phyloP scores from a whole-genome alignment of 2,797 vertebrate genomes.

The Enteromius fasciolatus region DNA sequence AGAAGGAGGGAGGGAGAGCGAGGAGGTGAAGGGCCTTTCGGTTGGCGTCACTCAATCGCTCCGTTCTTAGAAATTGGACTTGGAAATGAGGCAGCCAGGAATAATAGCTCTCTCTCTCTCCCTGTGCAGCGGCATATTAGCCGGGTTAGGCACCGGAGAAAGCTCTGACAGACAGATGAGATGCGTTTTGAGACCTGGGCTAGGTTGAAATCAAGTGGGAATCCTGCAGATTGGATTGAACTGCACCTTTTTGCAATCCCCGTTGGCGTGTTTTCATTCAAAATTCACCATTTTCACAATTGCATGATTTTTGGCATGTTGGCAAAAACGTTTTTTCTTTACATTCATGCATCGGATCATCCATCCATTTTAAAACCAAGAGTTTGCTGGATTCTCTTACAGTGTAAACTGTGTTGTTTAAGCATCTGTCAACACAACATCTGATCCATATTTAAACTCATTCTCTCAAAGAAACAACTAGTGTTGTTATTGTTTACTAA shows the following conservation, averaged over 20 bases:
- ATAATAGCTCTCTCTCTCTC: slow-evolving; percentile 43
- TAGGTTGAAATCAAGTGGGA: slow-evolving; percentile 22
- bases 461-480: not conserved
- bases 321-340: not conserved
- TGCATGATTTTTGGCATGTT: not conserved
- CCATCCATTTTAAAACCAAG: not conserved
- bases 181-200: slow-evolving; percentile 6
- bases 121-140: slow-evolving; percentile 12
- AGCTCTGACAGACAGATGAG: slow-evolving; percentile 16
- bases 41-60: slow-evolving; percentile 39
- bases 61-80: slow-evolving; percentile 46
- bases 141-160: not conserved
- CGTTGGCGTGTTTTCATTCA: not conserved
- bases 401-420: not conserved
- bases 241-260: not conserved
- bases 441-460: not conserved
- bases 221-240: not conserved
- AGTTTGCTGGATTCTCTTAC: not conserved
- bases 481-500: not conserved
- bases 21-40: slow-evolving; percentile 29
- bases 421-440: not conserved
- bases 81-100: slow-evolving; percentile 49
- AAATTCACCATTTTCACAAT: not conserved
- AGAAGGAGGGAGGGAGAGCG: slow-evolving; percentile 28
- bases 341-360: too few species aligned